Percentiles rank a stretch among this genome's conserved stretches.
These are phyloP conservation scores for Heterodera schachtii DNA, from an alignment of 1,140 invertebrate genomes.

Conservation along the genomic window DNA sequence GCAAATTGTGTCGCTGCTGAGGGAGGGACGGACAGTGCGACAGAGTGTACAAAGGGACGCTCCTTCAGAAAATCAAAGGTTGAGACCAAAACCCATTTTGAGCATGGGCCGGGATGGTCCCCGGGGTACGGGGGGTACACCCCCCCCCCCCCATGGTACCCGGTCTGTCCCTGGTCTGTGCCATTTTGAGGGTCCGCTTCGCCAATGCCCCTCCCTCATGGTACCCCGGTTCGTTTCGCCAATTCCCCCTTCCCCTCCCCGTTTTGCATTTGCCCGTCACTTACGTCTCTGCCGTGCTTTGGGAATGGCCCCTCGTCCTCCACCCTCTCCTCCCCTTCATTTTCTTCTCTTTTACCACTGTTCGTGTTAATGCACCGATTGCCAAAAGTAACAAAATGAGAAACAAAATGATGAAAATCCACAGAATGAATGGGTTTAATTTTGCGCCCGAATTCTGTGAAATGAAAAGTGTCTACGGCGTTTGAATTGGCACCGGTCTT, in stretches of 20 bases:
- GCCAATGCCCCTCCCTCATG: too few species aligned
- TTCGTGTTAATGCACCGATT: slow-evolving; percentile 6
- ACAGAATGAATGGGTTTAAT: background rate
- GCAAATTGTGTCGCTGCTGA: slow-evolving; percentile 44
- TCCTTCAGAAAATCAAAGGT: slow-evolving; percentile 18
- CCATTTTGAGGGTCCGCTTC: too few species aligned
- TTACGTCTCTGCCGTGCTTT: slow-evolving; percentile 51
- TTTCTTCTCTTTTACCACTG: slow-evolving; percentile 1
- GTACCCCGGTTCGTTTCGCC: too few species aligned
- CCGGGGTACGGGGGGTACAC: too few species aligned
- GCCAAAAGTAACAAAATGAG: slow-evolving; percentile 25
- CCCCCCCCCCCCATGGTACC: too few species aligned
- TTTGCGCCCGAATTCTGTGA: background rate
- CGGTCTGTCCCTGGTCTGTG: too few species aligned
- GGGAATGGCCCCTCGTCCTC: slow-evolving; percentile 45
- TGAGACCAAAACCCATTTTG: too few species aligned
- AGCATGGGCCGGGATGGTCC: too few species aligned
- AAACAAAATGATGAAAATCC: slow-evolving; percentile 15
- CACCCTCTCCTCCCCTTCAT: slow-evolving; percentile 41
- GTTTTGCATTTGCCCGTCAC: background rate
- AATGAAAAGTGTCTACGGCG: background rate
- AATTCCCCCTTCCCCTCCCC: too few species aligned
- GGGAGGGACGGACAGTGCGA: slow-evolving; percentile 33
- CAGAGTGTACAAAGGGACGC: slow-evolving; percentile 43
- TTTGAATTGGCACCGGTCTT: too few species aligned